Evolutionary conservation across 2,113 vertebrate species (phyloP), one percentile per base, ranked within the genome.

Genomic region (Verasper variegatus): DNA sequence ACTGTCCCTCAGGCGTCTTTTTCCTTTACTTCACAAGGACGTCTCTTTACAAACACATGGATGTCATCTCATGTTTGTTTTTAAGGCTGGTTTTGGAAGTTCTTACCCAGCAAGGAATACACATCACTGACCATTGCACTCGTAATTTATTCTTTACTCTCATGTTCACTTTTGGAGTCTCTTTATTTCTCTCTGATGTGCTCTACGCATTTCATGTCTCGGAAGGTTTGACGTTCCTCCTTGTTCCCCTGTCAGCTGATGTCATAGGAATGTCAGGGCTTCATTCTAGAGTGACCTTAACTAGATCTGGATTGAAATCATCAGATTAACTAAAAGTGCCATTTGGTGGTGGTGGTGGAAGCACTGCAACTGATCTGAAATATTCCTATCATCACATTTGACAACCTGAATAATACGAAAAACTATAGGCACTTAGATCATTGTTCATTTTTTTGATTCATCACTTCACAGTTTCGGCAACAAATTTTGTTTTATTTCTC

Each of bases 321-420:
- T 79, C 3, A 45, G 15, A 65, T 71, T 18, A 68, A 72, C 71
- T 60, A 35, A 58, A 74, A 88, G 56, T 72, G 68, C 20, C 47
- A 56, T 70, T 66, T 61, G 15, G 42, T 31, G 51, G 63, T 26
- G 74, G 72, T 59, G 55, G 71, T 81, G 37, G 47, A 70, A 72
- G 42, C 74, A 51, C 74, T 37, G 51, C 82, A 71, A 37, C 52
- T 65, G 26, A 58, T 71, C 47, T 68, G 81, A 86, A 88, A 90
- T 86, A 81, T 79, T 68, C 20, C 54, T 45, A 63, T 45, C 21
- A n/a, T 57, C 62, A 73, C 40, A 23, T 63, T 61, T 85, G 56
- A 66, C 86, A 70, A 49, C 47, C 71, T 51, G 56, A 68, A 58
- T 56, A 2, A 51, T n/a, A 23, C 26, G 40, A 37, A 55, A 70